Evolutionary conservation across 2,888 invertebrate genomes (phyloP).

Genomic region (Catocala fraxini): DNA sequence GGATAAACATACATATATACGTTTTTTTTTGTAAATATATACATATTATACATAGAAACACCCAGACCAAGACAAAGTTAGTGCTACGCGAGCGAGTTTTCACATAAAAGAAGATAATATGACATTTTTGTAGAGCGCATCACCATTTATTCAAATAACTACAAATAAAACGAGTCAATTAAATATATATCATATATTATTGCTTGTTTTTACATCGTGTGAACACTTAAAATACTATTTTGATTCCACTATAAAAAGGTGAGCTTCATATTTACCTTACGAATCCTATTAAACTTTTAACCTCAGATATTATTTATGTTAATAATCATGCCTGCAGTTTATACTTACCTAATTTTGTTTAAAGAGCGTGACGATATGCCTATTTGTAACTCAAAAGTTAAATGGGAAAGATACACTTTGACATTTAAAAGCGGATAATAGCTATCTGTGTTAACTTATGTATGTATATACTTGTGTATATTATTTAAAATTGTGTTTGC

Average conservation of each 20-base stretch:
- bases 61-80: no score
- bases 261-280: not conserved
- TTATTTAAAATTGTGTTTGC: no score
- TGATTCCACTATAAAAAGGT: conserved; percentile 14
- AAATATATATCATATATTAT: conserved; percentile 15
- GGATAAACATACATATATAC: no score
- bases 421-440: not conserved
- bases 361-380: conserved; percentile 1
- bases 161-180: conserved; percentile 7
- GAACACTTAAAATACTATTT: conserved; percentile 21
- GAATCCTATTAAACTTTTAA: conserved; percentile 11
- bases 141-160: conserved; percentile 6
- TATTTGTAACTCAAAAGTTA: not conserved
- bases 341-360: conserved; percentile 6
- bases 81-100: not conserved
- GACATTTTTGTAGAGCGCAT: conserved; percentile 1
- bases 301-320: conserved; percentile 2
- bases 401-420: not conserved
- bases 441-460: no score
- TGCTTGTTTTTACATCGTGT: conserved; percentile 8
- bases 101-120: conserved; percentile 7
- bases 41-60: no score
- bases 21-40: no score
- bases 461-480: no score
- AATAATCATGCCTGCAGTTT: not conserved